phyloP scores from a whole-genome alignment of 2,113 vertebrate species.

The Leptobrachium ailaonicum region DNA sequence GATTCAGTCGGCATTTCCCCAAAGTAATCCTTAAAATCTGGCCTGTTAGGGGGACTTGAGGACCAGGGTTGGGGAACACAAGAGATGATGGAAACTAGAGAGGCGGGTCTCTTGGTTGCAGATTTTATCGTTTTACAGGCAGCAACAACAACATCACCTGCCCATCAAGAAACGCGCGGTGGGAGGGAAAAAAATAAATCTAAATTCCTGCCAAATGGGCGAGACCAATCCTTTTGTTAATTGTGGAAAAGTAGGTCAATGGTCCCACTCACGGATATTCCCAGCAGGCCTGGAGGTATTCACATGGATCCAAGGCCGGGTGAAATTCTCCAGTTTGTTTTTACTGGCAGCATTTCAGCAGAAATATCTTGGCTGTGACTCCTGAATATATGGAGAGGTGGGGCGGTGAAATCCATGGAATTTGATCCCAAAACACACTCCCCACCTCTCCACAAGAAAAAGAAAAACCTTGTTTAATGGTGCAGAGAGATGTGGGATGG shows the following conservation, averaged over 20 bases:
- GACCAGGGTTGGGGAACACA: too few species aligned
- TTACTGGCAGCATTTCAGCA: constrained; percentile 25
- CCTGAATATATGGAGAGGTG: constrained; percentile 29
- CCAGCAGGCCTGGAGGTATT: neutral
- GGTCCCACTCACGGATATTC: neutral
- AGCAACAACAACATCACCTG: too few species aligned
- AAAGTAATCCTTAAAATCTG: too few species aligned
- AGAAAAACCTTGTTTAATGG: constrained; percentile 21
- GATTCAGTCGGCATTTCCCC: too few species aligned
- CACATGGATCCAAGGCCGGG: neutral
- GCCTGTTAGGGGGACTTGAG: too few species aligned
- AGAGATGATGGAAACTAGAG: too few species aligned
- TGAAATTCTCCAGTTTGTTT: neutral
- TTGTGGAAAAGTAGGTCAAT: neutral
- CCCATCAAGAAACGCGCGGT: too few species aligned
- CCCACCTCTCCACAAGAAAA: neutral
- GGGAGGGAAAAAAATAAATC: too few species aligned
- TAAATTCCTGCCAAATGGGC: too few species aligned
- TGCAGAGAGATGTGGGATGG: constrained; percentile 11
- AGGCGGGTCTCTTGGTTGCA: too few species aligned
- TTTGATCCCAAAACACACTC: constrained; percentile 43
- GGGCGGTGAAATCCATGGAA: constrained; percentile 45
- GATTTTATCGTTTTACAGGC: too few species aligned
- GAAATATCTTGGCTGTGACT: constrained; percentile 40
- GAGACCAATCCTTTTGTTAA: neutral